A percentile compares a stretch with the other conserved stretches of the same genome.
phyloP scores from a whole-genome alignment of 2,113 vertebrate species.

The Xyliphius kryptos region DNA sequence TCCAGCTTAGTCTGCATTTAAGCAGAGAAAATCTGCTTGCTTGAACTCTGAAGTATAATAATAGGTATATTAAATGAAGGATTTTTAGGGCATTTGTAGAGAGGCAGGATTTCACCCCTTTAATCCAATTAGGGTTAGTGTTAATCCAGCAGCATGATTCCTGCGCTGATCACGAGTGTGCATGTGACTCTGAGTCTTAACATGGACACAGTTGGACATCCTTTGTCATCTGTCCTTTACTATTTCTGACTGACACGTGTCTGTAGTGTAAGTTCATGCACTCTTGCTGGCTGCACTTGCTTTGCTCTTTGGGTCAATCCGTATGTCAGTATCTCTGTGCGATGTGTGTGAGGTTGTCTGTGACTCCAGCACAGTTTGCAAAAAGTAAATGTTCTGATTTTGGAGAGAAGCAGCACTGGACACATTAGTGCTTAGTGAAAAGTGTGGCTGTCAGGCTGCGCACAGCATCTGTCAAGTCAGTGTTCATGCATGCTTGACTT shows the following conservation, averaged over 20 bases:
- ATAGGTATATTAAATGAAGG: not conserved
- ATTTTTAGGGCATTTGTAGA: conserved; percentile 3
- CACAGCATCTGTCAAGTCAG: conserved; percentile 10
- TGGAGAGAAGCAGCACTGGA: not conserved
- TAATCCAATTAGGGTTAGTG: conserved; percentile 51
- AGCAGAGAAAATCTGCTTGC: not conserved
- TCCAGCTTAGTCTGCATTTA: not conserved
- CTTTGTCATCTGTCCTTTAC: not conserved
- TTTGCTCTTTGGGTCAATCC: no score
- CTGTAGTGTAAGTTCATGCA: not conserved
- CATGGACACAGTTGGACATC: no score
- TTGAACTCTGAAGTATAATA: not conserved
- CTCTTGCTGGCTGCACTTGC: no score
- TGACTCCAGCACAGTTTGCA: not conserved
- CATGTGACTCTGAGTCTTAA: conserved; percentile 3
- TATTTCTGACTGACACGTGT: conserved; percentile 4
- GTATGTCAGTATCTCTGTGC: not conserved
- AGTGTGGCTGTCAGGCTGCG: conserved; percentile 1
- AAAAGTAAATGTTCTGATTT: not conserved
- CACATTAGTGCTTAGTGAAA: not conserved
- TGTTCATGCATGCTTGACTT: conserved; percentile 13
- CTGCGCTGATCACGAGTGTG: not conserved
- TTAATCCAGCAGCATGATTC: conserved; percentile 38
- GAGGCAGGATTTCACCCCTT: conserved; percentile 22
- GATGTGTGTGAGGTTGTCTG: not conserved